Base-by-base conservation (phyloP, 2,888 invertebrate species). In the Erpobdella octoculata region DNA sequence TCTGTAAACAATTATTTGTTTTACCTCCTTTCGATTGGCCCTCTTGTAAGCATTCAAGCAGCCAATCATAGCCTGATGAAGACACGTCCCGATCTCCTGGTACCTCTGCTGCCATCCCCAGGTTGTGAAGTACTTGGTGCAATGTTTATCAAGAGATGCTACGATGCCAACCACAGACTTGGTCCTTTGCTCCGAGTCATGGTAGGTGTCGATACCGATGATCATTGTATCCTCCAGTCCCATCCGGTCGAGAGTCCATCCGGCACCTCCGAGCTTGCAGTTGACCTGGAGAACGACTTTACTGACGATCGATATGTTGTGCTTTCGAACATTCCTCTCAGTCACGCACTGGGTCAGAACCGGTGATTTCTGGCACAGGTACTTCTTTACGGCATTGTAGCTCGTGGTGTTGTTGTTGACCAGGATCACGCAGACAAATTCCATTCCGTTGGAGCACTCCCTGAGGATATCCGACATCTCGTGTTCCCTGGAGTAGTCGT, bases 211-310 rank as follows among this genome's bases (percentile, higher is more conserved):
- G 79, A 82, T 31, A 85, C 95, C 95, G 73, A 92, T 87, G 0
- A 94, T 87, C 93, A 94, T 93, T 28, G 78, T 48, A 76, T 75
- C 75, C 70, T 74, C 78, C 61, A 80, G 74, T 79, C 79, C 53
- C 53, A 53, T 53, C 21, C 82, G 85, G 0, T 87, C 86, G 0
- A 92, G 86, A 0, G 87, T 85, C 94, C 94, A 95, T 0, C 93
- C 91, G 0, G 90, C 89, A 0, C 94, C 95, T 28, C 94, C 93
- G 38, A 95, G 82, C 85, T 96, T 97, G 78, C 92, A 92, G 81
- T 91, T 92, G 77, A 97, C 87, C 80, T 97, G 96, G 25, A 96
- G 90, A 0, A 90, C 91, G 0, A 96, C 88, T 85, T 96, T 96
- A 0, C 93, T 92, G 0, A 91, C 91, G 59, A 95, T 89, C 0